Evolutionary conservation across 2,113 vertebrate genomes (phyloP).

Genomic region (Daphoenositta chrysoptera): DNA sequence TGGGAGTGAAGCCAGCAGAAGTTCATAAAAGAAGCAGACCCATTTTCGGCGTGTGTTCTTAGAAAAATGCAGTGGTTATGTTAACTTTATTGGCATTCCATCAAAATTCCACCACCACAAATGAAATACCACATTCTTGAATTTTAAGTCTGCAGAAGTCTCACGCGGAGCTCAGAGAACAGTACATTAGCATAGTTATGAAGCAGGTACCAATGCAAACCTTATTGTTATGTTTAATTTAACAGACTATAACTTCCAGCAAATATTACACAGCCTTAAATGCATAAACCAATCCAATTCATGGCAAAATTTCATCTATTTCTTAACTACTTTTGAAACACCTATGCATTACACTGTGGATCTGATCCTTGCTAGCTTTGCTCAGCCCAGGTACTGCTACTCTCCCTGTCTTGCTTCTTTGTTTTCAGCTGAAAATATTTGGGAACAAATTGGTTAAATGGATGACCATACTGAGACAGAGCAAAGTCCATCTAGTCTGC

Average conservation of each 20-base stretch:
- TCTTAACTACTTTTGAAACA: neutral
- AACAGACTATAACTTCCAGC: neutral
- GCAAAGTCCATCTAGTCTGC: neutral
- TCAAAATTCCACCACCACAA: neutral
- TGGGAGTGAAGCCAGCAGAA: neutral
- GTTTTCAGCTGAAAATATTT: neutral
- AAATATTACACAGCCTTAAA: neutral
- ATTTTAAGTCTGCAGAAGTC: neutral
- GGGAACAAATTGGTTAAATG: neutral
- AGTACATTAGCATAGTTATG: constrained; percentile 17
- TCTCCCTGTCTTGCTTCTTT: too few species aligned
- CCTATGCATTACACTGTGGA: neutral
- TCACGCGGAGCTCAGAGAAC: neutral
- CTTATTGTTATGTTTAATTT: constrained; percentile 27
- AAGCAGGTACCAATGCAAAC: constrained; percentile 11
- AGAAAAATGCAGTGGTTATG: neutral
- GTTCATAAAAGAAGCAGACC: neutral
- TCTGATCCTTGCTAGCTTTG: neutral
- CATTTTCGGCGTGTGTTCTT: neutral
- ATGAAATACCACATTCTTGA: neutral
- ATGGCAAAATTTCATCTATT: neutral
- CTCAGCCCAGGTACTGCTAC: neutral
- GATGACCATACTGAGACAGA: neutral
- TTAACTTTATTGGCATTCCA: neutral
- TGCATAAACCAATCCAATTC: neutral